phyloP scores from a whole-genome alignment of 2,888 invertebrate genomes.

The Drosophila anomalata region DNA sequence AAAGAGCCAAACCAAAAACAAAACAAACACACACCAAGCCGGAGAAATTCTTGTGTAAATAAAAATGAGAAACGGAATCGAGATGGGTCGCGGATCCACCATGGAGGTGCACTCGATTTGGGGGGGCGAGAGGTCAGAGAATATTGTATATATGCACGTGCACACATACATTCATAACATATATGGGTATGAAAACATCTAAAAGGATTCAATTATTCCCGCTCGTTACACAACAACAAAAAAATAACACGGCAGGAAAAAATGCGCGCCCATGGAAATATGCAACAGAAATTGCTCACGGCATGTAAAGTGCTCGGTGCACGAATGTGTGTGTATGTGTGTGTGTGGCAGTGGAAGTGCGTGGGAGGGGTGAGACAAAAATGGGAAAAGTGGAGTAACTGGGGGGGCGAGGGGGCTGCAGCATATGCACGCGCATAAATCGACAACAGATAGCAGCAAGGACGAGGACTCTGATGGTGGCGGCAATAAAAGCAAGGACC shows the following conservation, averaged over 20 bases:
- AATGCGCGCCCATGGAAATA: slow-evolving; percentile 72
- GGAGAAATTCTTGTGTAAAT: slow-evolving; percentile 53
- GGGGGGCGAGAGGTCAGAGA: slow-evolving; percentile 1
- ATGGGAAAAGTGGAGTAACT: too few relatives aligned
- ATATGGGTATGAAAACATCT: slow-evolving; percentile 76
- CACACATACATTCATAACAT: slow-evolving; percentile 46
- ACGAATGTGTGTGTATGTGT: not conserved
- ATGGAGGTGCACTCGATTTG: not conserved
- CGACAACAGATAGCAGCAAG: slow-evolving; percentile 64
- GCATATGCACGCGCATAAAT: slow-evolving; percentile 75
- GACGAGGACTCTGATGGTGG: slow-evolving; percentile 38
- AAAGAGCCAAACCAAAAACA: slow-evolving; percentile 52
- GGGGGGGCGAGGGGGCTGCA: slow-evolving; percentile 22
- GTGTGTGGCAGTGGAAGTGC: not conserved
- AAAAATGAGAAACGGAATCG: slow-evolving; percentile 60
- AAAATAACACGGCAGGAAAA: slow-evolving; percentile 51
- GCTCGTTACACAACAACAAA: slow-evolving; percentile 73
- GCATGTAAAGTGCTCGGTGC: slow-evolving; percentile 69
- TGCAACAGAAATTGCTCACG: slow-evolving; percentile 77
- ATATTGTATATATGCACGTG: slow-evolving; percentile 52
- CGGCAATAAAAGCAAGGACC: slow-evolving; percentile 68
- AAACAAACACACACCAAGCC: slow-evolving; percentile 35
- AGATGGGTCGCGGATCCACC: slow-evolving; percentile 30
- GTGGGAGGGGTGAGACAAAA: not conserved
- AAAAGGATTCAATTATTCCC: slow-evolving; percentile 80